Percentiles rank a stretch among this genome's conserved stretches.
These are phyloP conservation scores for Montifringilla adamsi DNA, from an alignment of 2,113 vertebrate species.

Conservation along the genomic window DNA sequence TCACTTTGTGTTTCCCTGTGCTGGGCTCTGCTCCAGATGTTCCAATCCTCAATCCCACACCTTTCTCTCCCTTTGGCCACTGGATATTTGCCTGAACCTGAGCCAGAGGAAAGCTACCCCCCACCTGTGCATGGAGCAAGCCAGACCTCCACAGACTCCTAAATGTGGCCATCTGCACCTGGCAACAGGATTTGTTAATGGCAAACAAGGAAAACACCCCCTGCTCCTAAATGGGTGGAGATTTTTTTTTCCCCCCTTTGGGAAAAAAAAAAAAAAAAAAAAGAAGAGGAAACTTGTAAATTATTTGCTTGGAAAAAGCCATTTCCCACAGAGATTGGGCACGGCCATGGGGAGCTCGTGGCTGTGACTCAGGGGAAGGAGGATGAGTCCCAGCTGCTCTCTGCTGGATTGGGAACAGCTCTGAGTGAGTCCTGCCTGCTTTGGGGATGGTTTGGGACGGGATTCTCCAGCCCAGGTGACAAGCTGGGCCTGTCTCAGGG, in stretches of 20 bases:
- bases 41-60: not conserved
- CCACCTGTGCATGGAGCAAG: not conserved
- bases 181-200: not conserved
- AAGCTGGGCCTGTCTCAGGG: not conserved
- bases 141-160: not conserved
- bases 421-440: fast-evolving
- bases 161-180: not conserved
- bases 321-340: not conserved
- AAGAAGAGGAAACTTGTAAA: not conserved
- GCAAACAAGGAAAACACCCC: not conserved
- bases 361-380: not conserved
- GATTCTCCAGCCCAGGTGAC: not conserved
- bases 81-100: not conserved
- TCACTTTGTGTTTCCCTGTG: not conserved
- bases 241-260: not conserved
- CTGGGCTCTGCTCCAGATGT: not conserved
- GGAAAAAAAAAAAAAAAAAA: not conserved
- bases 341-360: fast-evolving
- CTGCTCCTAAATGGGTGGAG: not conserved
- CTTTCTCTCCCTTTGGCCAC: conserved; percentile 4
- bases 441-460: fast-evolving
- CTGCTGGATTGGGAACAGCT: not conserved
- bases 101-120: conserved; percentile 3
- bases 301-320: not conserved
- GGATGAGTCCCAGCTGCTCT: not conserved